These are phyloP conservation scores for Coelinius sp. DNA, from an alignment of 2,888 invertebrate genomes.

Conservation along the genomic window DNA sequence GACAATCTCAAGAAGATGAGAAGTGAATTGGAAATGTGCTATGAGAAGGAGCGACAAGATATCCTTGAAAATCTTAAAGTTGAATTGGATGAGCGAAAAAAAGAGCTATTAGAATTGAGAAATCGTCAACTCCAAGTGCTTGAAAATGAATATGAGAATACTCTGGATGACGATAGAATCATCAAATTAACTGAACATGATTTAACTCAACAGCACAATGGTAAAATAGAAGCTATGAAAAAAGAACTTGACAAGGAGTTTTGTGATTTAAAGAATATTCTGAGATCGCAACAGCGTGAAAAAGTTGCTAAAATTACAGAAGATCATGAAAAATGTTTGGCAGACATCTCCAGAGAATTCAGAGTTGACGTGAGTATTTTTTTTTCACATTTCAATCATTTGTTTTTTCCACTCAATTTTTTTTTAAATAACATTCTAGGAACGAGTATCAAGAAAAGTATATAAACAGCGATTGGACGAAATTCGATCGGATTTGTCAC, in stretches of 20 bases:
- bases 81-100: slow-evolving; percentile 72
- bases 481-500: slow-evolving; percentile 75
- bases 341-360: slow-evolving; percentile 72
- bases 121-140: slow-evolving; percentile 73
- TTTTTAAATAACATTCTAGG: slow-evolving; percentile 70
- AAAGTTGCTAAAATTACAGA: slow-evolving; percentile 66
- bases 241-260: slow-evolving; percentile 69
- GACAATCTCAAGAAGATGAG: slow-evolving; percentile 63
- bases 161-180: slow-evolving; percentile 65
- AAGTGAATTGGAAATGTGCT: slow-evolving; percentile 64
- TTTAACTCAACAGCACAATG: slow-evolving; percentile 70
- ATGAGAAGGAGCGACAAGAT: slow-evolving; percentile 69
- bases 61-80: slow-evolving; percentile 70
- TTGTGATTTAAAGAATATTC: slow-evolving; percentile 60
- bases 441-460: slow-evolving; percentile 78
- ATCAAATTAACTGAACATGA: slow-evolving; percentile 61
- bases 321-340: slow-evolving; percentile 67
- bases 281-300: slow-evolving; percentile 62
- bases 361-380: slow-evolving; percentile 74
- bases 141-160: slow-evolving; percentile 72
- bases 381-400: slow-evolving; percentile 13
- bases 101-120: slow-evolving; percentile 70
- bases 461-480: slow-evolving; percentile 79
- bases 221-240: slow-evolving; percentile 75
- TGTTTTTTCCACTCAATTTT: neutral